A percentile compares a stretch with the other conserved stretches of the same genome.
phyloP scores from a whole-genome alignment of 2,797 vertebrate species.

The Chaunax sp. region DNA sequence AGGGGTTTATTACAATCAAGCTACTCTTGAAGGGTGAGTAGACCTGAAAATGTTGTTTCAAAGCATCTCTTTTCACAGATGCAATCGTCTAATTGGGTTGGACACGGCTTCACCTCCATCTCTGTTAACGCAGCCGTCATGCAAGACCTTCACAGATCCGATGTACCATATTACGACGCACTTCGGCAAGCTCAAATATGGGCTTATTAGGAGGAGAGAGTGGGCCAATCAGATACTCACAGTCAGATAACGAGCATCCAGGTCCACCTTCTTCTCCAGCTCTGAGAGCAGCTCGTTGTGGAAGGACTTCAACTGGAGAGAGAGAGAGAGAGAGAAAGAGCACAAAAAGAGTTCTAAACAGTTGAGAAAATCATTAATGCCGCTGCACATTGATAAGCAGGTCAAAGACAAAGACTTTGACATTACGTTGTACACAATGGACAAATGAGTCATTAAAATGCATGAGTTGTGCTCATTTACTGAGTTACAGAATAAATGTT shows the following conservation, averaged over 20 bases:
- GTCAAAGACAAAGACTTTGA: not conserved
- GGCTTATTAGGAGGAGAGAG: conserved; percentile 4
- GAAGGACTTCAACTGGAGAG: conserved; percentile 93
- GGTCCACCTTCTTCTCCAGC: conserved; percentile 98
- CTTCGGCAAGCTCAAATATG: not conserved
- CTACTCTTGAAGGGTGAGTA: conserved; percentile 48
- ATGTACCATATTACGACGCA: conserved; percentile 13
- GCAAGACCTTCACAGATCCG: conserved; percentile 13
- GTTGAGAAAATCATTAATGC: not conserved
- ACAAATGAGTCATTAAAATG: not conserved
- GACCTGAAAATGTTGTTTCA: conserved; percentile 58
- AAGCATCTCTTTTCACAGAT: conserved; percentile 36
- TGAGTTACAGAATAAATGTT: conserved; percentile 33
- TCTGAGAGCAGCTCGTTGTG: conserved; percentile 96
- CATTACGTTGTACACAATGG: not conserved
- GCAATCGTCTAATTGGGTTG: conserved; percentile 18
- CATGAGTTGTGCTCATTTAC: conserved; percentile 19
- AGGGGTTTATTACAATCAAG: conserved; percentile 64
- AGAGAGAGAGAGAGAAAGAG: conserved; percentile 11
- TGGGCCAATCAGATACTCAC: conserved; percentile 85
- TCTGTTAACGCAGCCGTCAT: conserved; percentile 17
- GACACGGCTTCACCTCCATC: conserved; percentile 24
- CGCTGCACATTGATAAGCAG: no score
- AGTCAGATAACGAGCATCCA: conserved; percentile 95
- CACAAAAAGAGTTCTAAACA: not conserved